phyloP scores from a whole-genome alignment of 2,888 invertebrate species.

The Papilio elwesi region DNA sequence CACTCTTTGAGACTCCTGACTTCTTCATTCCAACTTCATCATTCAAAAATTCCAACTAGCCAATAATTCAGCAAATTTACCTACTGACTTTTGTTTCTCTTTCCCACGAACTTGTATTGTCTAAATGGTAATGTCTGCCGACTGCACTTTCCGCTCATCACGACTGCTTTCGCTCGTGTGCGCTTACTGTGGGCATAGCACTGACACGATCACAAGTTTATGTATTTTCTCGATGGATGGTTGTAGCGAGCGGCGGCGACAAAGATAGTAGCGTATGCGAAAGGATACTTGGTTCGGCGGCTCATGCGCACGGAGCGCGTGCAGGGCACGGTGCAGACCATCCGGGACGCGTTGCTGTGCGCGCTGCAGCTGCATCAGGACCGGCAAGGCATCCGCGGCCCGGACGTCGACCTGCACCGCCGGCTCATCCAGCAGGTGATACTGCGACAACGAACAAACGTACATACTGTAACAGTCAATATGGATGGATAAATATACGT shows the following conservation, averaged over 20 bases:
- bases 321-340: slow-evolving; percentile 90
- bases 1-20: no score
- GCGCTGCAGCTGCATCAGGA: slow-evolving; percentile 89
- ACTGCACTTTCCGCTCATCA: neutral
- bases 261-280: slow-evolving; percentile 86
- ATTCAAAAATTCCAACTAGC: neutral
- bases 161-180: neutral
- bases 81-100: neutral
- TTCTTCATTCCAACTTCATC: no score
- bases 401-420: slow-evolving; percentile 89
- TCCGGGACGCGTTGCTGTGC: slow-evolving; percentile 90
- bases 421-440: slow-evolving; percentile 89
- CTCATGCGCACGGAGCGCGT: slow-evolving; percentile 92
- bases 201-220: slow-evolving; percentile 56
- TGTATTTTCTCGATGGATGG: slow-evolving; percentile 52
- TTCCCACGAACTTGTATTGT: neutral
- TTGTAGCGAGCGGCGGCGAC: slow-evolving; percentile 84
- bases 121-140: neutral
- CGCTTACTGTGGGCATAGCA: neutral
- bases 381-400: slow-evolving; percentile 83
- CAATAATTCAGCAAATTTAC: neutral
- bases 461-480: neutral
- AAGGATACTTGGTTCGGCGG: slow-evolving; percentile 92
- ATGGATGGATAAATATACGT: no score
- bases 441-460: neutral